Percentiles rank a stretch among this genome's conserved stretches.
Conservation (phyloP, 2,888 invertebrate genomes). For the Brenthis daphne region DNA sequence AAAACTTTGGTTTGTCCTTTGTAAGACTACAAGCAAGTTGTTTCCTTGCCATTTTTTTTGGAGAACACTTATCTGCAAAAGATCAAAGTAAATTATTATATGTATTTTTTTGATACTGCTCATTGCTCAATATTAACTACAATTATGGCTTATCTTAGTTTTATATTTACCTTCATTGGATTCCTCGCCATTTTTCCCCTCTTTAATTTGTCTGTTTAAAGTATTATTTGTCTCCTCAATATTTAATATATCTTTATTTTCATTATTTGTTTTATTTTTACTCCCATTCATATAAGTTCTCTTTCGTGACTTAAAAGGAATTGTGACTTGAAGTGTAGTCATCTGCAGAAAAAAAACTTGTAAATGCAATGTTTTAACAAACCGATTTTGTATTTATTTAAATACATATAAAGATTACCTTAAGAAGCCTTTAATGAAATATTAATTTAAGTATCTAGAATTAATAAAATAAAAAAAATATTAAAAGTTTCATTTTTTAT, state of each 20-base stretch:
- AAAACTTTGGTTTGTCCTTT: constrained; percentile 3
- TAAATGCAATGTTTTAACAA: neutral
- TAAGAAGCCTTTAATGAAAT: neutral
- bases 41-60: constrained; percentile 55
- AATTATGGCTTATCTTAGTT: no score
- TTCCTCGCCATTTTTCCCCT: constrained; percentile 20
- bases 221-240: constrained; percentile 27
- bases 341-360: constrained; percentile 52
- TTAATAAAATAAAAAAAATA: constrained; percentile 19
- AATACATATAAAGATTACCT: constrained; percentile 12
- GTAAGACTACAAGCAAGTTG: constrained; percentile 41
- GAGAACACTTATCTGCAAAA: constrained; percentile 57
- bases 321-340: constrained; percentile 72
- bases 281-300: constrained; percentile 54
- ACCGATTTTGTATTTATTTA: neutral
- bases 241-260: constrained; percentile 53
- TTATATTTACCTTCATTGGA: constrained; percentile 15
- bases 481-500: constrained; percentile 13
- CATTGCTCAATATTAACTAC: no score
- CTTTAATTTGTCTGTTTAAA: constrained; percentile 37
- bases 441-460: neutral
- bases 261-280: constrained; percentile 51
- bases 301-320: constrained; percentile 77
- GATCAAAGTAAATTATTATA: constrained; percentile 13
- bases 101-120: neutral